Percentiles rank a stretch among this genome's conserved stretches.
phyloP scores from a whole-genome alignment of 2,888 invertebrate genomes.

The Pasiphila rectangulata region DNA sequence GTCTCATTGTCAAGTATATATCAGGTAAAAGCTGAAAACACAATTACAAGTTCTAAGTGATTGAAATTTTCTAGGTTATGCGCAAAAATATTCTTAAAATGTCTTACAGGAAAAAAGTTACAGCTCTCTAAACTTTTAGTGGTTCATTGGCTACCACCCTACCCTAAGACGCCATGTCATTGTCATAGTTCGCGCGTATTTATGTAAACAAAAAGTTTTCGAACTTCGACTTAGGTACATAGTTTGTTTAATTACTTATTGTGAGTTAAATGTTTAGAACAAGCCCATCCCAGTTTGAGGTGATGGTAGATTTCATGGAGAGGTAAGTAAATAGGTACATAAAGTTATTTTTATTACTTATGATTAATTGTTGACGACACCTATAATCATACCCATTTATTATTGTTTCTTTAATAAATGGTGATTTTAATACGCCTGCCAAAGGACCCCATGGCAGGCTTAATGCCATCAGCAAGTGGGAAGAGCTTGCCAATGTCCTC shows the following conservation, averaged over 20 bases:
- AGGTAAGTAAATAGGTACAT: not conserved
- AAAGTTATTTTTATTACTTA: not conserved
- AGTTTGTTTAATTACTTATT: too few relatives aligned
- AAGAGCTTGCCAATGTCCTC: conserved; percentile 1
- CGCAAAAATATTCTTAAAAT: not conserved
- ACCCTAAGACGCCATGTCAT: too few relatives aligned
- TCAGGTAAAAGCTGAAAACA: not conserved
- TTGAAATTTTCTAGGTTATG: not conserved
- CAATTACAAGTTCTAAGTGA: not conserved
- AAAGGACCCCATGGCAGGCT: conserved; percentile 1
- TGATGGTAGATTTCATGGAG: conserved; percentile 1
- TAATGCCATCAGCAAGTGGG: not conserved
- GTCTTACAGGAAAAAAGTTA: not conserved
- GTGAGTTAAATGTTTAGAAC: too few relatives aligned
- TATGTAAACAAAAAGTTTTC: too few relatives aligned
- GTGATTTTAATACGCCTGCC: conserved; percentile 4
- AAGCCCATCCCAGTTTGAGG: conserved; percentile 1
- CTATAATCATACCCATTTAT: not conserved
- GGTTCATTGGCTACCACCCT: conserved; percentile 1
- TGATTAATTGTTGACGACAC: not conserved
- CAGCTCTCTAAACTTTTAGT: conserved; percentile 6
- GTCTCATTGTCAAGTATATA: not conserved
- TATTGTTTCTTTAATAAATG: not conserved
- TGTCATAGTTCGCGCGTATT: too few relatives aligned
- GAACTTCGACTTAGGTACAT: too few relatives aligned